Base-by-base conservation (phyloP, 2,113 vertebrate species). In the Physeter macrocephalus region DNA sequence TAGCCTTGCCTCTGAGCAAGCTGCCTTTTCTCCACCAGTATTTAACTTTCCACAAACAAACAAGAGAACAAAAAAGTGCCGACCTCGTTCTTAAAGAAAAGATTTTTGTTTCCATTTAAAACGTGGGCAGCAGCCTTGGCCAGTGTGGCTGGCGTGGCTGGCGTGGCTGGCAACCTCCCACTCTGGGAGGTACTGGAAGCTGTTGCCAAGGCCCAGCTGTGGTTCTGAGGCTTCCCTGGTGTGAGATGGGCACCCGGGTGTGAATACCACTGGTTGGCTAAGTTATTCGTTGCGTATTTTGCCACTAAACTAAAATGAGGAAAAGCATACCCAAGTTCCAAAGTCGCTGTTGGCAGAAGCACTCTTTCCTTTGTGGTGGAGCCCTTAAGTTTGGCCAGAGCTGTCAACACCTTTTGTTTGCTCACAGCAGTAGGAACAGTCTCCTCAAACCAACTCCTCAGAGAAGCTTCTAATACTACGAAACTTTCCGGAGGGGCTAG, bases 241-340 rank as follows among this genome's bases (percentile, higher is more conserved):
- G 12, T 87, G 90, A 71, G 83, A 29, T 10, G 46, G 49, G 72
- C 61, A 54, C 49, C 34, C n/a, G 36, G 20, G 54, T 31, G 10
- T 14, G 78, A 84, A 52, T 49, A 52, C 64, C 80, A 23, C 54
- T 82, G 54, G 74, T 46, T 21, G 23, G 31, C 57, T 67, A 43
- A 95, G 61, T 90, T 54, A 69, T 41, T 71, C 3, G 0, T 85
- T 96, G 81, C 54, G 2, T 62, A 18, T 78, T 96, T 96, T 69
- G 49, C 89, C 39, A 85, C n/a, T 64, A 62, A 39, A 75, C 88
- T 27, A 86, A 85, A 86, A 95, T 34, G 85, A 97, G 71, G 71
- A 71, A 96, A 90, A 97, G 88, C 64, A 82, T 6, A 12, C 7
- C 77, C 67, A 23, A 62, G 66, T 93, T 94, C 88, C 88, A 90